Conservation (phyloP, 2,113 vertebrate species). For the Pelvicachromis taeniatus region DNA sequence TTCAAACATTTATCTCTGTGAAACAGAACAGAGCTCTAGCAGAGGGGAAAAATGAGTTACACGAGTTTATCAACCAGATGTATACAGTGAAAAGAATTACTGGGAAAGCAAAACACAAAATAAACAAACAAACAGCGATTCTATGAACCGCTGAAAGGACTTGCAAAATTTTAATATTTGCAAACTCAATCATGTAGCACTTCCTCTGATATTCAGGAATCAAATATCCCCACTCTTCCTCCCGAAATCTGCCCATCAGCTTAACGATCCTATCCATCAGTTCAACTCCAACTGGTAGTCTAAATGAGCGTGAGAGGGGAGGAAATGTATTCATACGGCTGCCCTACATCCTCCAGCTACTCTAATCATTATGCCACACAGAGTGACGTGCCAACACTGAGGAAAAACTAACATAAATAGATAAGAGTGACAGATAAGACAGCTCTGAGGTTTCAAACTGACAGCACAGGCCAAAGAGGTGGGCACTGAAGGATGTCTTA, state of each 20-base stretch:
- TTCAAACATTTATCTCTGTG: conserved; percentile 29
- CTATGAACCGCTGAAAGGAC: conserved; percentile 23
- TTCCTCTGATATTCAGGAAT: conserved; percentile 53
- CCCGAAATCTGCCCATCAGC: conserved; percentile 51
- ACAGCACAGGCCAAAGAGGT: conserved; percentile 5
- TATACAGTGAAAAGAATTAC: conserved; percentile 23
- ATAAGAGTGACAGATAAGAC: conserved; percentile 60
- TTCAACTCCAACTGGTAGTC: conserved; percentile 41
- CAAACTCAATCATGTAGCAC: conserved; percentile 47
- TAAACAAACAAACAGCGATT: not conserved
- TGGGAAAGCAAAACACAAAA: accelerated
- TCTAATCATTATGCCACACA: conserved; percentile 57
- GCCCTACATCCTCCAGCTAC: conserved; percentile 64
- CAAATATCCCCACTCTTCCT: conserved; percentile 43
- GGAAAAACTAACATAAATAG: conserved; percentile 53
- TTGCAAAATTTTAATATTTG: conserved; percentile 56
- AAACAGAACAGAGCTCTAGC: not conserved
- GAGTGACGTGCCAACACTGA: conserved; percentile 39
- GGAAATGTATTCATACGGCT: conserved; percentile 59
- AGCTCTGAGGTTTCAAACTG: conserved; percentile 45
- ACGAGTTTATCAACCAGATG: conserved; percentile 30
- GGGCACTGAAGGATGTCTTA: conserved; percentile 32
- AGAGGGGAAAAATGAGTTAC: not conserved
- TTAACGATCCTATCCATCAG: conserved; percentile 53
- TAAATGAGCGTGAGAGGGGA: conserved; percentile 44